Evolutionary conservation across 2,797 vertebrate genomes (phyloP).

Genomic region (Acanthiza pusilla): DNA sequence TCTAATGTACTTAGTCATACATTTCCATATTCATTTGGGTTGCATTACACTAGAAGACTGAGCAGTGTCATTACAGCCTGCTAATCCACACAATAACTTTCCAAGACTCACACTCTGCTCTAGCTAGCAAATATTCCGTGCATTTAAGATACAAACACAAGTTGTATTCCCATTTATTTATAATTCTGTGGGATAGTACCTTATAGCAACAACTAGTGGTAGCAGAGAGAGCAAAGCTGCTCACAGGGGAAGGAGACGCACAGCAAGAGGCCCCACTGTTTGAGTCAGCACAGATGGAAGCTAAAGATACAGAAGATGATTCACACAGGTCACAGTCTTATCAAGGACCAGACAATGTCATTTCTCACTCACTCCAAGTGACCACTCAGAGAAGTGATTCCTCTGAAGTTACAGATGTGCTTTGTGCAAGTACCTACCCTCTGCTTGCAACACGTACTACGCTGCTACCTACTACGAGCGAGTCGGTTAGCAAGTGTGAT

Average conservation of each 20-base stretch:
- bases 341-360: rapidly evolving
- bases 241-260: background rate
- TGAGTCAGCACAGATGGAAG: background rate
- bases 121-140: background rate
- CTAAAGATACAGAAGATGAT: background rate
- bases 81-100: background rate
- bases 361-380: background rate
- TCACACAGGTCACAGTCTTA: background rate
- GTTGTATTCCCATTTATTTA: background rate
- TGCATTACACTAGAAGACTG: background rate
- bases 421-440: background rate
- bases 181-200: background rate
- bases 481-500: background rate
- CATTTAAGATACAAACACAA: background rate
- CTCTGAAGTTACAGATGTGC: background rate
- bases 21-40: conserved; percentile 12
- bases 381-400: background rate
- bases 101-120: background rate
- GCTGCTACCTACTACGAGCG: background rate
- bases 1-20: background rate
- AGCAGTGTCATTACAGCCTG: background rate
- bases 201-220: background rate
- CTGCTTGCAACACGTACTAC: background rate
- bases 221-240: background rate
- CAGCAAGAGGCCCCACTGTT: background rate